Evolutionary conservation across 2,888 invertebrate species (phyloP).

Genomic region (Metalampra italica): DNA sequence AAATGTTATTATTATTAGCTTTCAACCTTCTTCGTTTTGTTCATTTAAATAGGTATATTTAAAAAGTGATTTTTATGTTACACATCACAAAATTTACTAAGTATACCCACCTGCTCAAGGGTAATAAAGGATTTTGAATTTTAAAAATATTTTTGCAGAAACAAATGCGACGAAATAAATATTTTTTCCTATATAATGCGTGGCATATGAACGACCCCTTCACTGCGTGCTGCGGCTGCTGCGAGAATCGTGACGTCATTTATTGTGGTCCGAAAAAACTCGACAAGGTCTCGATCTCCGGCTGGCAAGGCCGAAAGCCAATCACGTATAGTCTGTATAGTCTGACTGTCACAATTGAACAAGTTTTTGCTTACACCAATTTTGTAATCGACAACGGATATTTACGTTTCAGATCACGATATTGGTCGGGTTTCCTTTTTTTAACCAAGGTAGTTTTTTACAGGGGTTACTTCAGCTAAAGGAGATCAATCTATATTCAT

Average conservation of each 20-base stretch:
- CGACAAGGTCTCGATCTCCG: conserved; percentile 45
- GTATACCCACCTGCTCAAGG: too few relatives aligned
- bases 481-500: too few relatives aligned
- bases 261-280: conserved; percentile 32
- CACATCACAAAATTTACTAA: too few relatives aligned
- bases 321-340: conserved; percentile 37
- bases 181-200: too few relatives aligned
- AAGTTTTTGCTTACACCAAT: conserved; percentile 22
- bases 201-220: background rate
- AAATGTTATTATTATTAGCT: too few relatives aligned
- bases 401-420: background rate
- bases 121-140: too few relatives aligned
- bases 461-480: background rate
- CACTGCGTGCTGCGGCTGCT: background rate
- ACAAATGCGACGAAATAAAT: too few relatives aligned
- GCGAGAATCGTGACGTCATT: conserved; percentile 24
- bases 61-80: too few relatives aligned
- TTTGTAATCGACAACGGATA: conserved; percentile 23
- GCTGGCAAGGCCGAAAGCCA: conserved; percentile 39
- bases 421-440: background rate
- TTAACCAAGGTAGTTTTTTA: background rate
- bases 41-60: too few relatives aligned
- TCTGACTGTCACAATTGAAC: conserved; percentile 1
- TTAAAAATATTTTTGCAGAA: too few relatives aligned
- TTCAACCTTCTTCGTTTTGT: too few relatives aligned